Evolutionary conservation across 2,888 invertebrate genomes (phyloP).

Genomic region (Drosophila acutilabella): DNA sequence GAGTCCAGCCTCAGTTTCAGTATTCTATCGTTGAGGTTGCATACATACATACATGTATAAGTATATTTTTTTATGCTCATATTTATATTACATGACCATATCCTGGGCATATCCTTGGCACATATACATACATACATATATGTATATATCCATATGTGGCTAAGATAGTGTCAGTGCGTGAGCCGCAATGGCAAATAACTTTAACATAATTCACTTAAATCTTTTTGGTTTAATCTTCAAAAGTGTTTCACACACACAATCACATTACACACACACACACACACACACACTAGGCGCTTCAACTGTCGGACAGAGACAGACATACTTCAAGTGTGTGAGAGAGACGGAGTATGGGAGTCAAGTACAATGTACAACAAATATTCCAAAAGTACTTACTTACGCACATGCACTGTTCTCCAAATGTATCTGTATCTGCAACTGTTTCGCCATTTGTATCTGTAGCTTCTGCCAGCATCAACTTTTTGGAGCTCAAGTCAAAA

Average conservation of each 20-base stretch:
- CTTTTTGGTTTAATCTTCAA: conserved; percentile 78
- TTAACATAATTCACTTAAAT: conserved; percentile 80
- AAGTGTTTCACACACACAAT: conserved; percentile 65
- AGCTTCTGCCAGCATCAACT: conserved; percentile 39
- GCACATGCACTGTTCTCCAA: conserved; percentile 19
- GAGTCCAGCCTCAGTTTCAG: conserved; percentile 20
- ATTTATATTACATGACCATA: conserved; percentile 71
- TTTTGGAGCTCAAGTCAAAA: conserved; percentile 58
- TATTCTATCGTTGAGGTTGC: conserved; percentile 14
- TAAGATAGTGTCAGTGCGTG: conserved; percentile 71
- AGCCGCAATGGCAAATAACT: conserved; percentile 69
- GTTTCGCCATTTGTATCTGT: conserved; percentile 17
- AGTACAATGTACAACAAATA: conserved; percentile 30
- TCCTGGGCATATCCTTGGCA: conserved; percentile 39
- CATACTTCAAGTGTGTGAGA: conserved; percentile 3
- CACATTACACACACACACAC: conserved; percentile 17
- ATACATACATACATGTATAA: conserved; percentile 2
- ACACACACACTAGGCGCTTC: conserved; percentile 29
- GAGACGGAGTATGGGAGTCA: conserved; percentile 7
- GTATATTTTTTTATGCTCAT: conserved; percentile 65
- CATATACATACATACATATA: conserved; percentile 18
- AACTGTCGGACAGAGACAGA: conserved; percentile 22
- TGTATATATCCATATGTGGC: conserved; percentile 30
- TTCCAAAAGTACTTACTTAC: conserved; percentile 22
- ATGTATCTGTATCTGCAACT: conserved; percentile 24